Percentiles rank a stretch among this genome's conserved stretches.
Conservation (phyloP, 2,113 vertebrate species). For the zebrafish (Danio rerio) region GRCz12tu NC_133199.1:24562001-24562500, state of each 20-base stretch:
- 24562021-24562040: not conserved
- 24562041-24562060: not conserved
- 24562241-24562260: not conserved
- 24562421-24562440: too few relatives aligned
- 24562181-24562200: constrained; percentile 6
- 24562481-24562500: too few relatives aligned
- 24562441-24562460: too few relatives aligned
- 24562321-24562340: not conserved
- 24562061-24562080: constrained; percentile 1
- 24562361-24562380: too few relatives aligned
- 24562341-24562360: not conserved
- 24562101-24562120: constrained; percentile 18
- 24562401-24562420: too few relatives aligned
- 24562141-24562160: not conserved
- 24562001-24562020: not conserved
- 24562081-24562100: constrained; percentile 23
- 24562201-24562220: not conserved
- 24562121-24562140: not conserved
- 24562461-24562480: too few relatives aligned
- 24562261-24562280: not conserved
- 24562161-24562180: not conserved
- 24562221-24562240: not conserved
- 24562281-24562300: not conserved
- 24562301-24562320: not conserved
- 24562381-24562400: too few relatives aligned